Evolutionary conservation across 2,113 vertebrate species (phyloP).

Genomic region (Ciconia stormi): DNA sequence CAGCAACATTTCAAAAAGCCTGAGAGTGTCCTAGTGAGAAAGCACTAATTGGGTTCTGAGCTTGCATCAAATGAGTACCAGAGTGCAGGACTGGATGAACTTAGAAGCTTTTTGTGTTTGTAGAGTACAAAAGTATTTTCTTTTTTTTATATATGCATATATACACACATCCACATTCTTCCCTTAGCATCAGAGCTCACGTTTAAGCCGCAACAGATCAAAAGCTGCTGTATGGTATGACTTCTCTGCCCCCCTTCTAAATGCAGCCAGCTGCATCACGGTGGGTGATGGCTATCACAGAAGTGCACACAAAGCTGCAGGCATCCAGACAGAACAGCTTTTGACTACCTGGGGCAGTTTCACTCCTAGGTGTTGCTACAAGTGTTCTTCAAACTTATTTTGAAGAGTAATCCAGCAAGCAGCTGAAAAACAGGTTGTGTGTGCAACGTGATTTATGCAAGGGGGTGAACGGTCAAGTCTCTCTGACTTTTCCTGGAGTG

Average conservation of each 20-base stretch:
- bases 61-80: not conserved
- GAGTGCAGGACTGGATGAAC: not conserved
- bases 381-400: not conserved
- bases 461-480: not conserved
- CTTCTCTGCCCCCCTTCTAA: not conserved
- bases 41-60: not conserved
- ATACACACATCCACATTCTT: not conserved
- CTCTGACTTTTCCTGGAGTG: not conserved
- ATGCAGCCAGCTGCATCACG: not conserved
- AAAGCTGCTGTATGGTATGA: not conserved
- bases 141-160: not conserved
- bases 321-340: not conserved
- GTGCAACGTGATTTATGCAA: not conserved
- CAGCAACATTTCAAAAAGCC: not conserved
- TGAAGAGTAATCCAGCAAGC: not conserved
- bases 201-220: not conserved
- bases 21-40: not conserved
- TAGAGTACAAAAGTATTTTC: not conserved
- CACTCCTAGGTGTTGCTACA: not conserved
- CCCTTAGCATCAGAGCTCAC: not conserved
- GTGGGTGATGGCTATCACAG: accelerated
- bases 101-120: not conserved
- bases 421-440: not conserved
- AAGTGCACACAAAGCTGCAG: accelerated
- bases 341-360: not conserved